phyloP scores from a whole-genome alignment of 2,797 vertebrate species.

The Linurgus olivaceus region DNA sequence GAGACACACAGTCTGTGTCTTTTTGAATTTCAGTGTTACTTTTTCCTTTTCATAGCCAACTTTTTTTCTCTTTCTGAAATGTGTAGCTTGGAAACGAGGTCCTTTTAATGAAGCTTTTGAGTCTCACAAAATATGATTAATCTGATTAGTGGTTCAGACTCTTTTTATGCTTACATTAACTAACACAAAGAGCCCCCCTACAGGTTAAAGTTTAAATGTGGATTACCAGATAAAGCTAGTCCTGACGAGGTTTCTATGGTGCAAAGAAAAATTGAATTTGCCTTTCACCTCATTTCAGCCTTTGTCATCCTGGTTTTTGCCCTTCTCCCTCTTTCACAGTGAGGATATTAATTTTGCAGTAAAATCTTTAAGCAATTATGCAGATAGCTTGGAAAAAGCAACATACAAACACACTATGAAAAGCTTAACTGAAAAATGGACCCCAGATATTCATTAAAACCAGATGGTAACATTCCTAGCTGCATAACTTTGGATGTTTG shows the following conservation, averaged over 20 bases:
- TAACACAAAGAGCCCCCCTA: slow-evolving; percentile 97
- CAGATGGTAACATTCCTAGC: slow-evolving; percentile 90
- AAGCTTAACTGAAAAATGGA: slow-evolving; percentile 89
- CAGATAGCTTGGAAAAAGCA: slow-evolving; percentile 88
- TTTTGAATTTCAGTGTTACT: slow-evolving; percentile 62
- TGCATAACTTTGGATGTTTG: slow-evolving; percentile 78
- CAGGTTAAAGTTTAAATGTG: slow-evolving; percentile 99
- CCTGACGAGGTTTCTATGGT: slow-evolving; percentile 92
- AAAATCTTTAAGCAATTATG: slow-evolving; percentile 98
- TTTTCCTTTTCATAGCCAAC: slow-evolving; percentile 59
- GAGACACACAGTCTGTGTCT: slow-evolving; percentile 48
- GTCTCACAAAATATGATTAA: slow-evolving; percentile 95
- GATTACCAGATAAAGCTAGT: slow-evolving; percentile 97
- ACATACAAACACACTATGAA: slow-evolving; percentile 91
- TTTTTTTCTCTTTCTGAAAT: slow-evolving; percentile 71
- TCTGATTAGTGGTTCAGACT: slow-evolving; percentile 96
- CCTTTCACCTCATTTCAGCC: slow-evolving; percentile 87
- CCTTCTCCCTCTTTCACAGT: slow-evolving; percentile 82
- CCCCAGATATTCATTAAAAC: slow-evolving; percentile 89
- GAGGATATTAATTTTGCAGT: slow-evolving; percentile 93
- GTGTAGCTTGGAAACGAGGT: slow-evolving; percentile 87
- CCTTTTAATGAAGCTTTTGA: slow-evolving; percentile 89
- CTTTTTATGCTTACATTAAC: slow-evolving; percentile 96
- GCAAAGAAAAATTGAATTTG: slow-evolving; percentile 90
- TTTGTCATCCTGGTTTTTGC: slow-evolving; percentile 82